Evolutionary conservation across 2,888 invertebrate genomes (phyloP), one percentile per base, ranked within the genome.

Genomic region (Poecilobothrus nobilitatus): DNA sequence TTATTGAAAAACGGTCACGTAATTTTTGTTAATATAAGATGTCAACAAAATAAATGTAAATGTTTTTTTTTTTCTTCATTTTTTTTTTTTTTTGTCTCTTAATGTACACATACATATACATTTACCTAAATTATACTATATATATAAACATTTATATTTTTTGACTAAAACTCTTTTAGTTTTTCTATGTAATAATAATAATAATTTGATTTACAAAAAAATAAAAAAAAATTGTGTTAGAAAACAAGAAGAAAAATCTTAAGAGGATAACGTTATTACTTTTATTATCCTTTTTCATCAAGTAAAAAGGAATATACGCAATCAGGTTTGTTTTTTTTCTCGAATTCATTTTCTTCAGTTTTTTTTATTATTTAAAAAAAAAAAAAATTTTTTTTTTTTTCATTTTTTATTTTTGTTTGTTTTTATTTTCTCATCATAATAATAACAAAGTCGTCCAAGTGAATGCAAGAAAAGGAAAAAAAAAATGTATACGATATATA

Each of bases 211-310:
- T 53, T 53, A 53, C 9, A 53, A 53, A 53, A 37, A 5, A n/a
- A 53, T 9, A 53, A 53, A 53, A 53, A 6, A 53, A n/a, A 53
- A 53, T 27, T 27, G 27, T 27, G 27, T 27, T 27, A 27, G 18
- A 53, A 53, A 53, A 53, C 2, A 53, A 53, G 15, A 53, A 53
- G 53, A n/a, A 53, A 53, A 53, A 53, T 4, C 53, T 53, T 53
- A 53, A 53, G 53, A 53, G 53, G 53, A 53, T 53, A 53, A 53
- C 53, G 15, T 53, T 53, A 53, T 53, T 53, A 53, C 53, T 53
- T 53, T 53, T 53, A 53, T 53, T 53, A 53, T 53, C 53, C 53
- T 53, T 53, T 53, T 53, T 53, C 53, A 53, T 53, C 53, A 53
- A 53, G 53, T 53, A 18, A 53, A 53, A 53, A 53, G 53, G 53